Percentiles rank a stretch among this genome's conserved stretches.
These are phyloP conservation scores for Ectobius pallidus DNA, from an alignment of 2,888 invertebrate genomes.

Conservation along the genomic window DNA sequence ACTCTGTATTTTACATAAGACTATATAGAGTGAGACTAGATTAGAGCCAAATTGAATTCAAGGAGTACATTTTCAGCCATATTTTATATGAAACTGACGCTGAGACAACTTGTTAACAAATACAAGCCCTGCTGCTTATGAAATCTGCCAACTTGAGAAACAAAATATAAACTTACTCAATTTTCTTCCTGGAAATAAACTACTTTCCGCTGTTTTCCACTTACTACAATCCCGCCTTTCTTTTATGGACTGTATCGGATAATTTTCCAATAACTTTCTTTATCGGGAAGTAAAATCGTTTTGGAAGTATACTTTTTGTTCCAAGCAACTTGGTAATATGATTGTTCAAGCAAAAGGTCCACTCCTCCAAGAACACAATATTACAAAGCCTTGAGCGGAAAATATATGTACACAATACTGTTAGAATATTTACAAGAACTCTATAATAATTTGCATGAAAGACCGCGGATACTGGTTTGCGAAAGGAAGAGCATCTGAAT, in stretches of 20 bases:
- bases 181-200: not conserved
- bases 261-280: not conserved
- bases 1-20: too few species aligned
- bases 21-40: too few species aligned
- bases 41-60: not conserved
- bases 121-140: not conserved
- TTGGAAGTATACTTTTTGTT: too few species aligned
- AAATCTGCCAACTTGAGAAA: not conserved
- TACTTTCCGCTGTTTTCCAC: not conserved
- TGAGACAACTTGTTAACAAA: not conserved
- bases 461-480: too few species aligned
- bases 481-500: too few species aligned
- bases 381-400: not conserved
- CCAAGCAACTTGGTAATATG: not conserved
- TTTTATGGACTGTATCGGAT: not conserved
- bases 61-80: not conserved
- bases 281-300: not conserved
- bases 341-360: too few species aligned
- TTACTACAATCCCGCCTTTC: not conserved
- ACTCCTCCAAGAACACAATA: not conserved
- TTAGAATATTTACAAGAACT: too few species aligned
- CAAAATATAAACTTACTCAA: not conserved
- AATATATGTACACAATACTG: too few species aligned
- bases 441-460: too few species aligned
- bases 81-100: not conserved